Conservation (phyloP, 1,140 invertebrate species). For the Xylocopa sonorina region DNA sequence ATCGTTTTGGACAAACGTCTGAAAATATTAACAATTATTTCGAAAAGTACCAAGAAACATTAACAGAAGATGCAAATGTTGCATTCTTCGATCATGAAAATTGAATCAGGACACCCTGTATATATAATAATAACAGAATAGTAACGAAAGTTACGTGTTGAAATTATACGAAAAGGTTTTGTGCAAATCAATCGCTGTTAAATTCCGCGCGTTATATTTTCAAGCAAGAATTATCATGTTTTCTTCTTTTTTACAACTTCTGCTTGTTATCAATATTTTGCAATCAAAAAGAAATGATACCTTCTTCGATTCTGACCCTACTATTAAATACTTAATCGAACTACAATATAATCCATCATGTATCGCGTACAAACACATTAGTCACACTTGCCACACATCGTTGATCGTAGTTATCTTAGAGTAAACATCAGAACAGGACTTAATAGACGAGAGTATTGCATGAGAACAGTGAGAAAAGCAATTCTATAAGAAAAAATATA, state of each 20-base stretch:
- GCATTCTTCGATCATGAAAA: too few relatives aligned
- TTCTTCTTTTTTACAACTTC: constrained; percentile 26
- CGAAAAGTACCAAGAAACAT: too few relatives aligned
- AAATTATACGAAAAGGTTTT: not conserved
- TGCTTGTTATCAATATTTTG: constrained; percentile 35
- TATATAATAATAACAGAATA: not conserved
- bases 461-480: not conserved
- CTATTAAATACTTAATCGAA: constrained; percentile 12
- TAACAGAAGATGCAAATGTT: too few relatives aligned
- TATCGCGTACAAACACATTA: constrained; percentile 27
- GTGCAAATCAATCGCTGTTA: constrained; percentile 1
- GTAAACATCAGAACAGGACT: not conserved
- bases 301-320: constrained; percentile 30
- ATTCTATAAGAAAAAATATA: not conserved
- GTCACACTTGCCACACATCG: constrained; percentile 1
- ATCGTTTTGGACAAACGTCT: too few relatives aligned
- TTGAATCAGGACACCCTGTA: not conserved
- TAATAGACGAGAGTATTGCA: not conserved
- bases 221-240: not conserved
- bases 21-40: too few relatives aligned
- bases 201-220: constrained; percentile 20
- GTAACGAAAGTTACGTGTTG: not conserved
- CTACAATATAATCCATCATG: constrained; percentile 30
- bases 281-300: constrained; percentile 2
- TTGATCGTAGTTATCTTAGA: not conserved